A percentile compares a stretch with the other conserved stretches of the same genome.
phyloP scores from a whole-genome alignment of 2,113 vertebrate genomes.

The Salvelinus alpinus region DNA sequence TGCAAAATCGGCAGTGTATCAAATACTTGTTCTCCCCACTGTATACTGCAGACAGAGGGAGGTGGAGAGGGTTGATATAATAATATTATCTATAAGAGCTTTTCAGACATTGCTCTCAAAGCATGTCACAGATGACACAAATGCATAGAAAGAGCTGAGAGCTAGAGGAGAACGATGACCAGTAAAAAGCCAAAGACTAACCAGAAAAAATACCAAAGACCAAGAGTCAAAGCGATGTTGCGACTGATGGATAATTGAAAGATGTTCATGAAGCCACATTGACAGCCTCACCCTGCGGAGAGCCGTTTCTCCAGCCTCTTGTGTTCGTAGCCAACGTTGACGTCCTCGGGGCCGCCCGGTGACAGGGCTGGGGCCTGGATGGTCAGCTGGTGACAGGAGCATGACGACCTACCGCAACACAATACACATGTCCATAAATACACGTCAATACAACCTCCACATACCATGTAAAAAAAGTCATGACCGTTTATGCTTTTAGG shows the following conservation, averaged over 20 bases:
- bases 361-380: constrained; percentile 81
- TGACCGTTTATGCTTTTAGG: no score
- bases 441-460: background rate
- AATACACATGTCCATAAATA: background rate
- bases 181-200: no score
- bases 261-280: background rate
- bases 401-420: constrained; percentile 66
- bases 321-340: constrained; percentile 81
- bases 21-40: no score
- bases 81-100: background rate
- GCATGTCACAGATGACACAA: background rate
- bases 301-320: constrained; percentile 82
- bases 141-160: background rate
- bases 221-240: background rate
- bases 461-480: background rate
- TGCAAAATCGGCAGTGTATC: no score
- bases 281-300: constrained; percentile 79
- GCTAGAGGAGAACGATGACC: background rate
- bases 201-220: background rate
- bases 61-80: background rate
- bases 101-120: background rate
- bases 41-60: constrained; percentile 63
- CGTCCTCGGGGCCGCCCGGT: constrained; percentile 76
- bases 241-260: background rate
- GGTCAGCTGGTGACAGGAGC: constrained; percentile 84